Base-by-base conservation (phyloP, 2,113 vertebrate species). In the Silurus meridionalis region DNA sequence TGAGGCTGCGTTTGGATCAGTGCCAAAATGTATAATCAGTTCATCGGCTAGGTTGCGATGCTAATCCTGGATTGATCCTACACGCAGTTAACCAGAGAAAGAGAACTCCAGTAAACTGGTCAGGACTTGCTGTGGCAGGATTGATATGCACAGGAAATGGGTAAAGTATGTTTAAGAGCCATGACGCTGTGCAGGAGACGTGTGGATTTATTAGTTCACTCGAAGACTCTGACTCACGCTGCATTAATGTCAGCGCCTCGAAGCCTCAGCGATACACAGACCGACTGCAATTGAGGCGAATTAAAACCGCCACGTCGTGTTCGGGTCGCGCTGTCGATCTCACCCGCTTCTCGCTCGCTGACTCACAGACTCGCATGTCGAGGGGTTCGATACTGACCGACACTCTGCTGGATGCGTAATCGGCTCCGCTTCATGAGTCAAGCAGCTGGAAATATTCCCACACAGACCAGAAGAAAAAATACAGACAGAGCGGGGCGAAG, bases 281-380 rank as follows among this genome's bases (percentile, higher is more conserved):
- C 55, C 1, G 72, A 75, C 21, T 25, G 0, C 5, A 4, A 8
- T 19, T 58, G 4, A 17, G n/a, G 6, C 3, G 55, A 11, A 81
- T n/a, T 25, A 50, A 19, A 7, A 17, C 53, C 52, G 9, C 21
- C 4, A 14, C 57, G 75, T 83, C 23, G 79, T n/a, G 28, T 7
- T 79, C 14, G 25, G 57, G 75, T 80, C 63, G 37, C 37, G 37
- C 37, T 37, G 37, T 37, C 37, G 37, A 37, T 37, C 37, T 37
- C 37, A 3, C 37, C 37, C 37, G 37, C 37, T 37, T 37, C 37
- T 83, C 80, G 46, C 66, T 53, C 25, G 1, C 21, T 87, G 85
- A 87, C 83, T 85, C 88, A 64, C 37, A 23, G 57, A 74, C 55
- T 28, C 60, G 21, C 50, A 37, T 37, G 37, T 37, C 37, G 37